Percentiles rank a stretch among this genome's conserved stretches.
Conservation (phyloP, 2,797 vertebrate species). For the Halcyon chelicuti region DNA sequence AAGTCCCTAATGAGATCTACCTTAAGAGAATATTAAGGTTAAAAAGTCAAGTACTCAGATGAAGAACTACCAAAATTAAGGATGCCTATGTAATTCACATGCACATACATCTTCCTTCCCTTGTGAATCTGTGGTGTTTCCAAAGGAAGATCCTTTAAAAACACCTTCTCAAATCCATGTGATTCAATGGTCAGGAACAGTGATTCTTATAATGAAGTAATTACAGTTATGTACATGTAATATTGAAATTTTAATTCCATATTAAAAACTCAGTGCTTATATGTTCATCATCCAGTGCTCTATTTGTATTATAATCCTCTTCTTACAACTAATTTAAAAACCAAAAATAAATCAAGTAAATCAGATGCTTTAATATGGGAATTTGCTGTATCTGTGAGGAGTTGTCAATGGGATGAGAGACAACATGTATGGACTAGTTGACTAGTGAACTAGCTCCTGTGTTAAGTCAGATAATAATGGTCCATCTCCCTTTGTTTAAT, state of each 20-base stretch:
- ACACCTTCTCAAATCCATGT: background rate
- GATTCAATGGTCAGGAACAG: background rate
- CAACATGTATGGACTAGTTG: rapidly evolving
- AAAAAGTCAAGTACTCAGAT: background rate
- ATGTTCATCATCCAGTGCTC: background rate
- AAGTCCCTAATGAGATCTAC: background rate
- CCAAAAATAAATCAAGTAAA: background rate
- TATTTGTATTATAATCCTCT: background rate
- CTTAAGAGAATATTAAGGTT: conserved; percentile 36
- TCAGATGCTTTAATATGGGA: background rate
- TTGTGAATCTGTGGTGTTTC: background rate
- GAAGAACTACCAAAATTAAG: conserved; percentile 25
- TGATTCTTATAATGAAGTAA: background rate
- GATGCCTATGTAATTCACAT: background rate
- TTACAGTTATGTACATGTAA: background rate
- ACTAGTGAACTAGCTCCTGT: background rate
- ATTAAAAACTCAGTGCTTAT: background rate
- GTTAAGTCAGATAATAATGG: background rate
- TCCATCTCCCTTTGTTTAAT: background rate
- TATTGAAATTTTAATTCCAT: background rate
- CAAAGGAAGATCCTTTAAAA: background rate
- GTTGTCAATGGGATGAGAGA: background rate
- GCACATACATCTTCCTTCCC: background rate
- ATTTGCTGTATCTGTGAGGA: background rate
- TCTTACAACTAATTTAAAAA: background rate